phyloP scores from a whole-genome alignment of 2,113 vertebrate species.

The Phalacrocorax pelagicus region DNA sequence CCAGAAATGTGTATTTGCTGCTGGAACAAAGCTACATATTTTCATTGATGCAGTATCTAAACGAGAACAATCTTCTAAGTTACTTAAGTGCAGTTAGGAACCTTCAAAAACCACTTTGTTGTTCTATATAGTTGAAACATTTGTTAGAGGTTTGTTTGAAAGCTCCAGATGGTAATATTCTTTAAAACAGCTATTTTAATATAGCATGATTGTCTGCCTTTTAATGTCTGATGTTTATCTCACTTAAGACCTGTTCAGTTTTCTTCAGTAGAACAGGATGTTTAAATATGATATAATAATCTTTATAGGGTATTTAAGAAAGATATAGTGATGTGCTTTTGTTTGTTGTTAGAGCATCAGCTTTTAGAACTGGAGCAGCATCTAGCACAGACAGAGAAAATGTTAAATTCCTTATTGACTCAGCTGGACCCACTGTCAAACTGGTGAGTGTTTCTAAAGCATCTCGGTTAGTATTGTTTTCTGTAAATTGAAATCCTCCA shows the following conservation, averaged over 20 bases:
- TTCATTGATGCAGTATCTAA: background rate
- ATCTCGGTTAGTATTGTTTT: background rate
- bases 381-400: slow-evolving; percentile 87
- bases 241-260: background rate
- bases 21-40: background rate
- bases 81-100: background rate
- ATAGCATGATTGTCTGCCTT: background rate
- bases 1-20: background rate
- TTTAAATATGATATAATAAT: background rate
- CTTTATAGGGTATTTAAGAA: background rate
- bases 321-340: background rate
- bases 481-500: background rate
- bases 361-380: slow-evolving; percentile 87
- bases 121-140: background rate
- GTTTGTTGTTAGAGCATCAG: slow-evolving; percentile 79
- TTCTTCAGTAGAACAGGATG: background rate
- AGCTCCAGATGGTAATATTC: background rate
- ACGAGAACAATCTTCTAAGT: background rate
- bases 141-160: background rate
- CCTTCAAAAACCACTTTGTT: background rate
- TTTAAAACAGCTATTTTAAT: background rate
- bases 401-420: slow-evolving; percentile 89
- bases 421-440: slow-evolving; percentile 90
- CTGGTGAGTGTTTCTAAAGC: slow-evolving; percentile 76
- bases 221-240: background rate